A percentile compares a stretch with the other conserved stretches of the same genome.
Conservation (phyloP, 2,113 vertebrate genomes). For the Passer domesticus region DNA sequence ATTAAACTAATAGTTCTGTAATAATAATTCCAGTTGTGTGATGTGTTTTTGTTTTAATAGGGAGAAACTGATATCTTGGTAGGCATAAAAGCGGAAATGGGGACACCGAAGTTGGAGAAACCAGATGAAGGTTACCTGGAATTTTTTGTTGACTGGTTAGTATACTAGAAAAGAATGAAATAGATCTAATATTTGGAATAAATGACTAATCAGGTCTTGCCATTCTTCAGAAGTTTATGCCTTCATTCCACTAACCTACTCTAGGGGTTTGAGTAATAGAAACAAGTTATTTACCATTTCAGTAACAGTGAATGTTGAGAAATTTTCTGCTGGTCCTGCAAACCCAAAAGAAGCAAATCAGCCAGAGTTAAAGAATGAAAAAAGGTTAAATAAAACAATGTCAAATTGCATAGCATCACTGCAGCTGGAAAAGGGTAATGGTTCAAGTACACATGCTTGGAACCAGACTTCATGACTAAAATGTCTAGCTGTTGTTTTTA, state of each 20-base stretch:
- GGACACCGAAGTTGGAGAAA: conserved; percentile 84
- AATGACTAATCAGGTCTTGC: background rate
- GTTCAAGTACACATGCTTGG: background rate
- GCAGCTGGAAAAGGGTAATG: background rate
- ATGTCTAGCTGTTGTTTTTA: background rate
- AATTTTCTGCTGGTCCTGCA: background rate
- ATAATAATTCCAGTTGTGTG: background rate
- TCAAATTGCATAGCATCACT: background rate
- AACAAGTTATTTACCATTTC: background rate
- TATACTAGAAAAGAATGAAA: background rate
- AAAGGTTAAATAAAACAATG: background rate
- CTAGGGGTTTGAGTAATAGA: background rate
- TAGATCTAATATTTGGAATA: background rate
- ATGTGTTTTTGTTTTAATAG: conserved; percentile 67
- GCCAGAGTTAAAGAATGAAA: background rate
- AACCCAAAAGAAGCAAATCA: background rate
- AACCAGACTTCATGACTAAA: background rate
- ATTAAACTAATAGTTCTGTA: background rate
- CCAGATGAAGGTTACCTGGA: conserved; percentile 92
- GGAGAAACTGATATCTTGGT: conserved; percentile 93
- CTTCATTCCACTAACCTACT: background rate
- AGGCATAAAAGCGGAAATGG: conserved; percentile 95
- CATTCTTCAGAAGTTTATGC: background rate
- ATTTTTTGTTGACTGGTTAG: conserved; percentile 97
- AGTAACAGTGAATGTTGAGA: background rate